Evolutionary conservation across 92 coral and sea anemone species (phyloP), one percentile per base, ranked within the genome.

Genomic region (Epizoanthus stellaris): DNA sequence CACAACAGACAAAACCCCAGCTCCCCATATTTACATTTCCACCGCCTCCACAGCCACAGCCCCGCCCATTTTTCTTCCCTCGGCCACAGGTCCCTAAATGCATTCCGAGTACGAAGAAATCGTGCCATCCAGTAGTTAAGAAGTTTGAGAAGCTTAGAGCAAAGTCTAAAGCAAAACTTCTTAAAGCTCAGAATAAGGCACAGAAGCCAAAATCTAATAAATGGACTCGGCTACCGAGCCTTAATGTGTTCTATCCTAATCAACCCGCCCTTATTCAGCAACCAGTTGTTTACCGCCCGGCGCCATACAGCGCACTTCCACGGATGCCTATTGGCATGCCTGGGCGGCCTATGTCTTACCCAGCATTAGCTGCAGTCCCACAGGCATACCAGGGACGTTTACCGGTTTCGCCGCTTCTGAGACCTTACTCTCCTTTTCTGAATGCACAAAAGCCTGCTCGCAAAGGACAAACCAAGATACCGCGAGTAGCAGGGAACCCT

Each of bases 41-140:
- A 14, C 2, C 21, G 34, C 71, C 83, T 20, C 56, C 14, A 52
- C 83, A 79, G 53, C 2, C 49, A 70, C 60, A 63, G 25, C 83
- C 70, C 13, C 83, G 61, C 71, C 83, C 83, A 4, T 45, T 45
- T 19, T 40, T 63, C 12, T 79, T 79, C 83, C 83, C 83, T 2
- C 59, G 71, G 4, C 83, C 83, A 17, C 71, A 79, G 60, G 60
- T 79, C 65, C 73, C 83, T 10, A 79, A 79, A 15, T 79, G 83
- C 6, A 79, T 79, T 63, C 83, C 83, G 45, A 79, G 83, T 56
- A 79, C 40, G 0, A 79, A 79, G 21, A 79, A 67, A 79, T 79
- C 83, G 6, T 79, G 83, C 65, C 83, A 79, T 20, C 83, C 83
- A 62, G 49, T 58, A 62, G 83, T 79, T 16, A 79, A 63, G 43